Conservation (phyloP, 37 sponge, comb jelly and placozoan genomes). For the Haliclona indistincta region DNA sequence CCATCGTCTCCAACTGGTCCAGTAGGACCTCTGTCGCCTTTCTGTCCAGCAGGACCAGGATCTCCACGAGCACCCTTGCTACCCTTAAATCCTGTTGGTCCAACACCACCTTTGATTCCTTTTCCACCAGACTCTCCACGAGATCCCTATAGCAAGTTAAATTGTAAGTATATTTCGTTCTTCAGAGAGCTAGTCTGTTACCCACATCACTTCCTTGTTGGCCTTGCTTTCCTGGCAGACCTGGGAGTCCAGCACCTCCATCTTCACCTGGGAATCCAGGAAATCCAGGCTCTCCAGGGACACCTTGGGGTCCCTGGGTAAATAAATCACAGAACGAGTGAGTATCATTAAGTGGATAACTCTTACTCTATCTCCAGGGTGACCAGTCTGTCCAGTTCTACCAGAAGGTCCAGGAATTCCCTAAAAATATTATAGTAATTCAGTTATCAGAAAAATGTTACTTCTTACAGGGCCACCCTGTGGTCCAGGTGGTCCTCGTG, state of each 20-base stretch:
- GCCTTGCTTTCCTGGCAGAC: conserved; percentile 43
- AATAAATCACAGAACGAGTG: neutral
- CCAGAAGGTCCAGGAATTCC: conserved; percentile 21
- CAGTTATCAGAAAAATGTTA: neutral
- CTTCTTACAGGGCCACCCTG: conserved; percentile 15
- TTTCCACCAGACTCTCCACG: conserved; percentile 47
- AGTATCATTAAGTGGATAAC: neutral
- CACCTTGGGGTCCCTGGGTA: conserved; percentile 26
- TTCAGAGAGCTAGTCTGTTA: neutral
- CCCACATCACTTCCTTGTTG: neutral
- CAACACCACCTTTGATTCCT: conserved; percentile 51
- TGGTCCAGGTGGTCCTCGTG: conserved; percentile 34
- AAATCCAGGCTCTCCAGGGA: conserved; percentile 50
- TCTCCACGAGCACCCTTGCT: conserved; percentile 39
- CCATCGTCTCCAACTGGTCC: conserved; percentile 21
- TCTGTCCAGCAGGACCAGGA: conserved; percentile 24
- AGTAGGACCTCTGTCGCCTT: conserved; percentile 16
- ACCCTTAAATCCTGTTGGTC: conserved; percentile 32
- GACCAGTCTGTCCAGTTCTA: conserved; percentile 19
- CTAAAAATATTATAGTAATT: neutral
- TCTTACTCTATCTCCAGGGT: conserved; percentile 7
- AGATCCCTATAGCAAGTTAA: conserved; percentile 6
- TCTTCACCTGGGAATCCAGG: conserved; percentile 42
- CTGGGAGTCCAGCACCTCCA: conserved; percentile 35
- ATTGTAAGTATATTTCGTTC: neutral